These are phyloP conservation scores for Dromococcyx pavoninus DNA, from an alignment of 2,797 vertebrate genomes.

Conservation along the genomic window DNA sequence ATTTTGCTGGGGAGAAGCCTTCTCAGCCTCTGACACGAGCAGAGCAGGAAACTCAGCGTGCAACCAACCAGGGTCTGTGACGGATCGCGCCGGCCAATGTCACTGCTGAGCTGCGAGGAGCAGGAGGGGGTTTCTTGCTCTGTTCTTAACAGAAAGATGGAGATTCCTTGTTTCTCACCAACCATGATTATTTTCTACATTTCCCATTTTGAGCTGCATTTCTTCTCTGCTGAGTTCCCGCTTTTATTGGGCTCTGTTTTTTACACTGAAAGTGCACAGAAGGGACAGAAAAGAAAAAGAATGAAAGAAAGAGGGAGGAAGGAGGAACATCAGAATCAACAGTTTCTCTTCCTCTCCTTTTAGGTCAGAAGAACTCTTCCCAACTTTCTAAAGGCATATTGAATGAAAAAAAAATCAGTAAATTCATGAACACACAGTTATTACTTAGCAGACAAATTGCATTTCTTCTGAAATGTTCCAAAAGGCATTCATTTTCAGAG, in stretches of 20 bases:
- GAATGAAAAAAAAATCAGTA: background rate
- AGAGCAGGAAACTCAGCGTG: background rate
- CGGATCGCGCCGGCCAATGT: background rate
- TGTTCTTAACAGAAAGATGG: background rate
- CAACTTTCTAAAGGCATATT: constrained; percentile 35
- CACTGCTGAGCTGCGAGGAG: background rate
- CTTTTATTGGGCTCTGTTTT: background rate
- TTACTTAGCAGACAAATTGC: constrained; percentile 73
- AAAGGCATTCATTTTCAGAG: constrained; percentile 73
- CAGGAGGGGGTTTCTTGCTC: background rate
- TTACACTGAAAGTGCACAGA: background rate
- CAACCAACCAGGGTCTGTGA: background rate
- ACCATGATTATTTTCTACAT: background rate
- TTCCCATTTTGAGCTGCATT: background rate
- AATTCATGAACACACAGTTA: constrained; percentile 62
- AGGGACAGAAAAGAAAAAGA: background rate
- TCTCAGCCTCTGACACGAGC: background rate
- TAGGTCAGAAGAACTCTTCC: constrained; percentile 35
- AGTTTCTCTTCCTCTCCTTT: constrained; percentile 29
- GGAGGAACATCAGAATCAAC: background rate
- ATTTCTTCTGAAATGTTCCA: constrained; percentile 66
- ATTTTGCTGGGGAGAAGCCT: background rate
- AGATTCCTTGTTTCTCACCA: background rate
- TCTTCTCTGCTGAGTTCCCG: background rate
- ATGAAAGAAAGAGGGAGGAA: background rate